Percentiles rank a stretch among this genome's conserved stretches.
Conservation (phyloP, 1,140 invertebrate genomes). For the Ctenoplectra terminalis region DNA sequence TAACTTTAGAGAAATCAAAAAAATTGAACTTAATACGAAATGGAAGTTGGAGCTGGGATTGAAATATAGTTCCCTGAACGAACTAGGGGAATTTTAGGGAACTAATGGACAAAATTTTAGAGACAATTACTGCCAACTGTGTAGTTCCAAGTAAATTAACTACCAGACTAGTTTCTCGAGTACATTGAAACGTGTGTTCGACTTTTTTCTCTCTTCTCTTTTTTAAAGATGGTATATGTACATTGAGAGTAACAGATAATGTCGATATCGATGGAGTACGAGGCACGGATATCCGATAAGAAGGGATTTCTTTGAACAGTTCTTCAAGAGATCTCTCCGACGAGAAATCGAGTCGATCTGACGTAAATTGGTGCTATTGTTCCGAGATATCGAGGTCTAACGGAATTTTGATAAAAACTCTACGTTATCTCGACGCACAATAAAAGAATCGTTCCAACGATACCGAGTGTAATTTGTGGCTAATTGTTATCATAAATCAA, state of each 20-base stretch:
- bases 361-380: conserved; percentile 11
- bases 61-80: too few species aligned
- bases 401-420: background rate
- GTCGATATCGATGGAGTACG: conserved; percentile 16
- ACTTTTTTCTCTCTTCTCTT: background rate
- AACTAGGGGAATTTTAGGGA: too few species aligned
- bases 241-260: background rate
- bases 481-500: background rate
- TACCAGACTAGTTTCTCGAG: too few species aligned
- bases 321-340: background rate
- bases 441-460: background rate
- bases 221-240: background rate
- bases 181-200: too few species aligned
- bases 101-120: too few species aligned
- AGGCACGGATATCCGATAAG: conserved; percentile 26
- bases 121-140: too few species aligned
- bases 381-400: conserved; percentile 4
- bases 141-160: too few species aligned
- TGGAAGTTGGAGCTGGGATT: too few species aligned
- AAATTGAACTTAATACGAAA: too few species aligned
- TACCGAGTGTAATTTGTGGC: background rate
- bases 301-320: background rate
- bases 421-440: background rate
- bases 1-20: too few species aligned
- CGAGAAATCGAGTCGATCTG: background rate